These are phyloP conservation scores for Valencia hispanica DNA, from an alignment of 2,797 vertebrate genomes.

Conservation along the genomic window DNA sequence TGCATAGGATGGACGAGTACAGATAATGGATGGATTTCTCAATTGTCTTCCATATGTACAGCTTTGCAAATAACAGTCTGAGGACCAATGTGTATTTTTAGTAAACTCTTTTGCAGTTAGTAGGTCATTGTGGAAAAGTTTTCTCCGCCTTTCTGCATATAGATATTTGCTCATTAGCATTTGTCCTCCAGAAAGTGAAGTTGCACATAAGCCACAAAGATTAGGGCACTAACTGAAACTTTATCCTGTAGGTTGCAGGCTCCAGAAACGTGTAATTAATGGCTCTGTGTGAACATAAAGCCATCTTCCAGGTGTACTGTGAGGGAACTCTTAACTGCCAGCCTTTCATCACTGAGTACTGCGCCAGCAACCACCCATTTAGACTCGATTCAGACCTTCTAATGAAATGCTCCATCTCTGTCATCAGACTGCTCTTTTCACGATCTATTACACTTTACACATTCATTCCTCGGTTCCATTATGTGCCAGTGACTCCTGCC, in stretches of 20 bases:
- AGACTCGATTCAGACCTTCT: conserved; percentile 51
- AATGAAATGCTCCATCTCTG: conserved; percentile 78
- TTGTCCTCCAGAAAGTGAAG: neutral
- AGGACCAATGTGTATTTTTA: neutral
- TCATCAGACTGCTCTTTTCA: conserved; percentile 68
- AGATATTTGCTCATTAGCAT: neutral
- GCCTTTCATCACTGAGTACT: conserved; percentile 51
- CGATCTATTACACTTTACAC: conserved; percentile 73
- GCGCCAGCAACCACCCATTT: conserved; percentile 53
- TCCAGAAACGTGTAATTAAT: conserved; percentile 45
- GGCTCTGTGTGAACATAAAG: conserved; percentile 44
- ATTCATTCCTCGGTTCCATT: conserved; percentile 62
- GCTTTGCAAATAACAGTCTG: neutral
- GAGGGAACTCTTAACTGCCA: conserved; percentile 43
- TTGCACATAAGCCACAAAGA: neutral
- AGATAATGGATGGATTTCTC: too few relatives aligned
- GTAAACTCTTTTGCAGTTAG: neutral
- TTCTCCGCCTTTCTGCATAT: neutral
- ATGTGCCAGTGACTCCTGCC: conserved; percentile 57
- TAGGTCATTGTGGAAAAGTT: neutral
- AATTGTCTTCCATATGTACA: neutral
- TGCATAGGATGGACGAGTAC: too few relatives aligned
- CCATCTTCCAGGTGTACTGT: conserved; percentile 55
- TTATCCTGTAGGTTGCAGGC: conserved; percentile 9
- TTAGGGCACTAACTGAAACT: conserved; percentile 5